Evolutionary conservation across 35 echinoderm and acorn worm species (phyloP), one percentile per base, ranked within the genome.

Genomic region (Diadema setosum): DNA sequence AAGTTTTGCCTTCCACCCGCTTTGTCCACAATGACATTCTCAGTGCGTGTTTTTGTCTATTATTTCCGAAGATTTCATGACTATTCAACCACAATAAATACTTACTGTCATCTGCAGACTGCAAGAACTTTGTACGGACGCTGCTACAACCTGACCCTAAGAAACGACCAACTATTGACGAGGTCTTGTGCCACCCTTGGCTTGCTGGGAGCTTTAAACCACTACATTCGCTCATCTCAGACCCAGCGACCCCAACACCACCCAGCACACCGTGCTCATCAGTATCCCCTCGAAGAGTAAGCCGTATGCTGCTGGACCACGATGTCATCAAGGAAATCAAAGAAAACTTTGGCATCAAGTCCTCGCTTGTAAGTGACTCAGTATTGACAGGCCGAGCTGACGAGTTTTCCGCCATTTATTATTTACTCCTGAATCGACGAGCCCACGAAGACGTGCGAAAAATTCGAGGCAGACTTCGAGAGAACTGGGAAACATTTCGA

Each of bases 401-500:
- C 60, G 88, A 94, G 57, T 95, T 82, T 82, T 88, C 92, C 15
- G 96, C 96, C 41, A 83, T 99, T n/a, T 99, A 99, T 58, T 39
- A 94, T 75, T 80, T 99, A 7, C 41, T 99, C 20, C 32, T 86
- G 5, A 87, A 81, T 25, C 90, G 80, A 55, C 80, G 87, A 23
- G 70, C 90, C 17, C 76, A 86, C 15, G 64, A 65, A 23, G 58
- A 84, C 18, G 24, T 83, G 56, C 46, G 21, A 2, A 81, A 52
- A 9, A 29, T 76, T 33, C 14, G 23, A 5, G 45, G 29, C 70
- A 88, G 45, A 35, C 14, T 46, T 29, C 37, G 42, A 34, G 27
- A 81, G 20, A 49, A 80, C 39, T 80, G 34, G 86, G 67, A 88
- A 27, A 81, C 29, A 33, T 58, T 55, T 42, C 74, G 50, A 6